Evolutionary conservation across 2,113 vertebrate species (phyloP).

Genomic region (Aix galericulata): DNA sequence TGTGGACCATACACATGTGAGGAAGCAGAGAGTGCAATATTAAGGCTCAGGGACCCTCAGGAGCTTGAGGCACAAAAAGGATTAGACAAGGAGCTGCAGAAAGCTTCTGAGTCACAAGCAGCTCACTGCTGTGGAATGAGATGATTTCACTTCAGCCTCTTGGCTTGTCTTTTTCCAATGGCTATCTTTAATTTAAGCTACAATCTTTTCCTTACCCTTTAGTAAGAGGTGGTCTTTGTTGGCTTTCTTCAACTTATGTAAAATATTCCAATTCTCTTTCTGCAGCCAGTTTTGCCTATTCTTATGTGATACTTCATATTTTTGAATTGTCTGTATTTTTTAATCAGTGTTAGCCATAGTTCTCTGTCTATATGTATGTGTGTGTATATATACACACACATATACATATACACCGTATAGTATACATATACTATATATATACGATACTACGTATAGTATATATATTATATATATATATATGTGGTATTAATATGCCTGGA

Average conservation of each 20-base stretch:
- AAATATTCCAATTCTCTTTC: not conserved
- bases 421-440: too few relatives aligned
- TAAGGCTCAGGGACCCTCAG: not conserved
- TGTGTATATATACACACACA: not conserved
- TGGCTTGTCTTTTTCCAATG: not conserved
- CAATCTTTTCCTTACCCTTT: not conserved
- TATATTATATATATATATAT: not conserved
- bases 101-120: not conserved
- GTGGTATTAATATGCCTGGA: not conserved
- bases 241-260: not conserved
- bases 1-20: not conserved
- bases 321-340: not conserved
- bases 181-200: not conserved
- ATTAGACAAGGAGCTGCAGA: not conserved
- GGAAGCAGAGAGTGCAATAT: not conserved
- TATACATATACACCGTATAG: too few relatives aligned
- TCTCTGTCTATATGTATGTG: not conserved
- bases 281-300: not conserved
- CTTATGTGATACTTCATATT: not conserved
- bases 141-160: not conserved
- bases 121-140: slow-evolving; percentile 10
- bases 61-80: slow-evolving; percentile 27
- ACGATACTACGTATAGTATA: too few relatives aligned
- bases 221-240: not conserved
- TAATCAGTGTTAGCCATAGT: not conserved